Conservation (phyloP, 2,797 vertebrate genomes). For the Balearica regulorum region DNA sequence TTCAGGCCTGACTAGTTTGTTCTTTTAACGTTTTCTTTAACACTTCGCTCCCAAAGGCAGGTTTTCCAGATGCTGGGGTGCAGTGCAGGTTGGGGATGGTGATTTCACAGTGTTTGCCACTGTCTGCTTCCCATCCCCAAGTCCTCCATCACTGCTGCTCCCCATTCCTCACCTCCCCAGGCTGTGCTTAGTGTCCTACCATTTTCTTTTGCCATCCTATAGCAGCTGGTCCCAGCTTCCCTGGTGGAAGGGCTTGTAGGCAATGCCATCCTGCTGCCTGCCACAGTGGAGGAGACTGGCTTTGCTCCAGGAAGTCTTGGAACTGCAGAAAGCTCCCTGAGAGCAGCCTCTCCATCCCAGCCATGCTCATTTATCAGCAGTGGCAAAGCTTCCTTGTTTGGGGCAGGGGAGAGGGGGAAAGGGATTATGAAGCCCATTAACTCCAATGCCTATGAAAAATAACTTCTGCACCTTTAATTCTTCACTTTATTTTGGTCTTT, state of each 20-base stretch:
- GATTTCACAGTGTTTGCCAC: neutral
- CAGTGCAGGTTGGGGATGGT: neutral
- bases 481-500: neutral
- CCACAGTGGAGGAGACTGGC: neutral
- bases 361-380: neutral
- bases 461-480: neutral
- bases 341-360: neutral
- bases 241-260: accelerated
- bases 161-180: accelerated
- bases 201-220: neutral
- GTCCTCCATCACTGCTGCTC: neutral
- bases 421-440: neutral
- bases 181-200: neutral
- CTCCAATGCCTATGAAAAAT: neutral
- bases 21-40: neutral
- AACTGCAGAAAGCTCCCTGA: neutral
- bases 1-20: neutral
- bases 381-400: neutral
- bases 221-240: neutral
- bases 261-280: neutral
- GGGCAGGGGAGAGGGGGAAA: neutral
- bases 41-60: neutral
- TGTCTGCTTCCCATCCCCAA: neutral
- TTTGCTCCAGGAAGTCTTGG: neutral
- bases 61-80: neutral